These are phyloP conservation scores for Proisotoma minuta DNA, from an alignment of 2,888 invertebrate genomes.

Conservation along the genomic window DNA sequence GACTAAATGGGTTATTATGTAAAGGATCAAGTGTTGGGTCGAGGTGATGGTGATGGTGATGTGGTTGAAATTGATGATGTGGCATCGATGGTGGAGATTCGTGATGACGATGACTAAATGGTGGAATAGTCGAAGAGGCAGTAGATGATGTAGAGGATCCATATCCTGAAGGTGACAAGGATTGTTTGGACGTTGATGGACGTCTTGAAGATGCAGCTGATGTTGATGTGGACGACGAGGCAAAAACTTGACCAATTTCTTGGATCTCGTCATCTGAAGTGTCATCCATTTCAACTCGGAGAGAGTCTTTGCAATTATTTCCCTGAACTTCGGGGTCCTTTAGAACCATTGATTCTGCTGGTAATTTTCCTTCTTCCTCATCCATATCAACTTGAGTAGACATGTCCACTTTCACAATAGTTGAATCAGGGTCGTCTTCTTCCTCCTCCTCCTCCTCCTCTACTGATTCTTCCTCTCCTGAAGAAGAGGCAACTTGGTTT, in stretches of 20 bases:
- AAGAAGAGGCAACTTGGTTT: constrained; percentile 14
- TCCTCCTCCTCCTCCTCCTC: constrained; percentile 16
- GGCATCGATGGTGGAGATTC: background rate
- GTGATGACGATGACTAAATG: background rate
- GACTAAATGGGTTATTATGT: background rate
- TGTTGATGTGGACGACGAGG: constrained; percentile 1
- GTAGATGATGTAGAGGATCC: background rate
- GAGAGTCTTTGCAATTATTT: no score
- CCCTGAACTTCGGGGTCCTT: no score
- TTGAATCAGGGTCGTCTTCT: constrained; percentile 14
- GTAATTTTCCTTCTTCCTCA: constrained; percentile 29
- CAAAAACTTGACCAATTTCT: constrained; percentile 34
- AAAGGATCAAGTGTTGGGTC: background rate
- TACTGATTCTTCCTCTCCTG: background rate
- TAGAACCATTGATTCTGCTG: background rate
- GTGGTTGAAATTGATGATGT: background rate
- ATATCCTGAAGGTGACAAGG: background rate
- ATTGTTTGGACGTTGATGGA: background rate
- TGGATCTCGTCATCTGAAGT: constrained; percentile 33
- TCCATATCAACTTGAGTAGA: constrained; percentile 47
- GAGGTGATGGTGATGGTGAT: background rate
- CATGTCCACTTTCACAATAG: constrained; percentile 33
- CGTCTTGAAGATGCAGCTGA: background rate
- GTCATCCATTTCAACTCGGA: constrained; percentile 17
- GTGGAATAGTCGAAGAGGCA: background rate